A percentile compares a stretch with the other conserved stretches of the same genome.
phyloP scores from a whole-genome alignment of 2,888 invertebrate species.

The Drosophila histrio region DNA sequence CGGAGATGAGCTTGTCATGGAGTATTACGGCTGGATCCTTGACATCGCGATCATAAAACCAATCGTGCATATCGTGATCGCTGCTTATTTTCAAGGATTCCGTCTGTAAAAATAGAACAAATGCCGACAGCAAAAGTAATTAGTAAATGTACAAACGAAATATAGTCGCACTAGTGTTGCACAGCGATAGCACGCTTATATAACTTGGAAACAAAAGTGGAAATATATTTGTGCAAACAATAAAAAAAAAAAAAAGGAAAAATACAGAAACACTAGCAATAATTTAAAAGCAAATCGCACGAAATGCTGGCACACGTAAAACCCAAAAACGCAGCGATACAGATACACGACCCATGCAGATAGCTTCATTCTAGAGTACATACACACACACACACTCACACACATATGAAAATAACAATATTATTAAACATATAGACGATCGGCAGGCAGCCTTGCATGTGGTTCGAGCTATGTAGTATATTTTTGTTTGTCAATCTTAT shows the following conservation, averaged over 20 bases:
- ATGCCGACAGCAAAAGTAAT: conserved; percentile 71
- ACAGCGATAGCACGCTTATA: conserved; percentile 71
- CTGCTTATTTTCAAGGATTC: conserved; percentile 87
- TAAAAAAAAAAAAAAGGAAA: conserved; percentile 23
- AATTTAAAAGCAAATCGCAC: conserved; percentile 55
- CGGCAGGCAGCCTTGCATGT: conserved; percentile 37
- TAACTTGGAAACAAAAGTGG: conserved; percentile 59
- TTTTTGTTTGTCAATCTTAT: conserved; percentile 73
- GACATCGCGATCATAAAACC: conserved; percentile 89
- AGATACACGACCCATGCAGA: conserved; percentile 54
- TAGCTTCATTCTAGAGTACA: too few species aligned
- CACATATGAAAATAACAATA: conserved; percentile 30
- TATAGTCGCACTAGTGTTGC: conserved; percentile 60
- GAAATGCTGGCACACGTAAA: conserved; percentile 53
- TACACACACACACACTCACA: too few species aligned
- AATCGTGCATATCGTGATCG: conserved; percentile 88
- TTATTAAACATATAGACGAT: conserved; percentile 29
- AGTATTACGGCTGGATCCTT: conserved; percentile 89
- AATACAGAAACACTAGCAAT: conserved; percentile 31
- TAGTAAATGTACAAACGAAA: conserved; percentile 67
- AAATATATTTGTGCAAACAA: conserved; percentile 41
- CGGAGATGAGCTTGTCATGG: conserved; percentile 90
- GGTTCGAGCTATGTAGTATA: conserved; percentile 41
- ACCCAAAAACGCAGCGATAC: conserved; percentile 52
- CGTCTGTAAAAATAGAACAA: conserved; percentile 85